Conservation (phyloP, 2,797 vertebrate species). For the Lagorchestes hirsutus region DNA sequence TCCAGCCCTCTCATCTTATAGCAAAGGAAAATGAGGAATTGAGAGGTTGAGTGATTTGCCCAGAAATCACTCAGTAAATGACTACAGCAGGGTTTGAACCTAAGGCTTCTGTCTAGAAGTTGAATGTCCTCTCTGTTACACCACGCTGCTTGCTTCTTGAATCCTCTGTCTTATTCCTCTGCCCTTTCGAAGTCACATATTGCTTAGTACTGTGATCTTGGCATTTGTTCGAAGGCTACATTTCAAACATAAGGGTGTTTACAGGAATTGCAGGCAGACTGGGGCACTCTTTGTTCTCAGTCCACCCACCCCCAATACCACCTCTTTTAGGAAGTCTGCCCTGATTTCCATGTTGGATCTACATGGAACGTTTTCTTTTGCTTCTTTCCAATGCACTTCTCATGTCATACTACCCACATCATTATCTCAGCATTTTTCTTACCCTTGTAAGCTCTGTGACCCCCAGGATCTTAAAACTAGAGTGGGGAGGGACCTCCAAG, state of each 20-base stretch:
- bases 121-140: background rate
- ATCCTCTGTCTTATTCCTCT: background rate
- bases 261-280: background rate
- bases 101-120: background rate
- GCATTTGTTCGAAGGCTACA: background rate
- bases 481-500: background rate
- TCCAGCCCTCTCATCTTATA: background rate
- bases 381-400: background rate
- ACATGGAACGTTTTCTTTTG: background rate
- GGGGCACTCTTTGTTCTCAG: background rate
- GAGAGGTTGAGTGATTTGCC: background rate
- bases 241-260: background rate
- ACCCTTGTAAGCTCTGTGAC: background rate
- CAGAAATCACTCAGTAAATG: background rate
- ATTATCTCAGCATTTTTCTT: background rate
- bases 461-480: background rate
- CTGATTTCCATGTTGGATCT: background rate
- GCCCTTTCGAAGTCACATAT: background rate
- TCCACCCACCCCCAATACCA: background rate
- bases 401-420: background rate
- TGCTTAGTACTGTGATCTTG: background rate
- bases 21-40: background rate
- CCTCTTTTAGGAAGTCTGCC: background rate
- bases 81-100: background rate
- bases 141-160: background rate